A percentile compares a stretch with the other conserved stretches of the same genome.
Conservation (phyloP, 1,140 invertebrate species). For the Stegodyphus dumicola region DNA sequence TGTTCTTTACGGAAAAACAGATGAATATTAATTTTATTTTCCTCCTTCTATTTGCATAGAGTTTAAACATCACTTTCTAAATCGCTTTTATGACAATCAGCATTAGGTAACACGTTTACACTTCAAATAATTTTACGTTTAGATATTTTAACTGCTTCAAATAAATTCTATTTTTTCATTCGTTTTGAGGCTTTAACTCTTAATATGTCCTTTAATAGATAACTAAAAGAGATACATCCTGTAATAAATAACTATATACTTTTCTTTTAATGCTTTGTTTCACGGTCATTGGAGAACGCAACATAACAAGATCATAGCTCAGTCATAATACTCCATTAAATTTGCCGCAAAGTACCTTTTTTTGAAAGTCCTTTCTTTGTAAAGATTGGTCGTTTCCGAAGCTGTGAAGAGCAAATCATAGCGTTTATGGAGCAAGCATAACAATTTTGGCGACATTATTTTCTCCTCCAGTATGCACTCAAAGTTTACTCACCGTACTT, state of each 20-base stretch:
- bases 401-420: slow-evolving; percentile 3
- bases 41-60: too few relatives aligned
- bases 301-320: slow-evolving; percentile 21
- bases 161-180: neutral
- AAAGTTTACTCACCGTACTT: too few relatives aligned
- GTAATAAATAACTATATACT: slow-evolving; percentile 54
- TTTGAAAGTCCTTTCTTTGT: slow-evolving; percentile 25
- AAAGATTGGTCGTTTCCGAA: slow-evolving; percentile 24
- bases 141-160: neutral
- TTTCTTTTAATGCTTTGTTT: slow-evolving; percentile 37
- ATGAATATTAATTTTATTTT: too few relatives aligned
- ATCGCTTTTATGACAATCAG: too few relatives aligned
- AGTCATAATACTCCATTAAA: slow-evolving; percentile 48
- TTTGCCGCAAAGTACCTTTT: slow-evolving; percentile 26
- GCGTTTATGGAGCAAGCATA: slow-evolving; percentile 5
- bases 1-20: too few relatives aligned
- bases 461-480: neutral
- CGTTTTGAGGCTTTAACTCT: neutral
- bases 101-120: too few relatives aligned
- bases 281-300: slow-evolving; percentile 37
- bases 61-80: too few relatives aligned
- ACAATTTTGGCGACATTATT: slow-evolving; percentile 15
- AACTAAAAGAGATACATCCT: slow-evolving; percentile 44
- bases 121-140: neutral
- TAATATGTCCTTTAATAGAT: slow-evolving; percentile 25